Evolutionary conservation across 2,888 invertebrate genomes (phyloP).

Genomic region (Pachymerium ferrugineum): DNA sequence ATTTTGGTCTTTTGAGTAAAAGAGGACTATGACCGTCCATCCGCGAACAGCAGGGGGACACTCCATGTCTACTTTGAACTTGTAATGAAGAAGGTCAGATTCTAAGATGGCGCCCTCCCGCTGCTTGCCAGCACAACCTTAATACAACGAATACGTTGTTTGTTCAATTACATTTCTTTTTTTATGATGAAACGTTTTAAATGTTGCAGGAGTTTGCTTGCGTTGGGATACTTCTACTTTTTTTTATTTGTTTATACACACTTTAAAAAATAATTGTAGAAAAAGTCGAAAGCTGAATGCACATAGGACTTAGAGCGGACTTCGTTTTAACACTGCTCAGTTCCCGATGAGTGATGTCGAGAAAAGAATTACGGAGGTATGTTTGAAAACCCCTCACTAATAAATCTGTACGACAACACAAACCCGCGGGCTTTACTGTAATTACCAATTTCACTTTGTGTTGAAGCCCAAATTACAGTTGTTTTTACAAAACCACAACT

Average conservation of each 20-base stretch:
- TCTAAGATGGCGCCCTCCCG: background rate
- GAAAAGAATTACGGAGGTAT: background rate
- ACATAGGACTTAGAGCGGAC: background rate
- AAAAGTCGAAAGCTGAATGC: background rate
- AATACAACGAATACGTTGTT: background rate
- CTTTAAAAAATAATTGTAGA: too few species aligned
- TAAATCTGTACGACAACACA: background rate
- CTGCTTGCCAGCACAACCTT: background rate
- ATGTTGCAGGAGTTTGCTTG: background rate
- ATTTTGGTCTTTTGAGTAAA: background rate
- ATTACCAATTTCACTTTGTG: background rate
- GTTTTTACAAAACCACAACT: background rate
- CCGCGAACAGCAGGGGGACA: slow-evolving; percentile 3
- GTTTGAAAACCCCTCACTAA: background rate
- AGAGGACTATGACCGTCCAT: background rate
- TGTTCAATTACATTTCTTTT: background rate
- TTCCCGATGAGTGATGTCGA: background rate
- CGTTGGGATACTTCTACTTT: background rate
- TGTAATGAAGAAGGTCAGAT: slow-evolving; percentile 13
- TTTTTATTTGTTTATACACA: too few species aligned
- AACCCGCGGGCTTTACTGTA: background rate
- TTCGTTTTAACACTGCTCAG: background rate
- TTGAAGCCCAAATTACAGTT: background rate
- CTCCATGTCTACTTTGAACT: background rate
- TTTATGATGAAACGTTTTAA: background rate